Conservation (phyloP, 2,888 invertebrate species). For the Zeuzera pyrina region DNA sequence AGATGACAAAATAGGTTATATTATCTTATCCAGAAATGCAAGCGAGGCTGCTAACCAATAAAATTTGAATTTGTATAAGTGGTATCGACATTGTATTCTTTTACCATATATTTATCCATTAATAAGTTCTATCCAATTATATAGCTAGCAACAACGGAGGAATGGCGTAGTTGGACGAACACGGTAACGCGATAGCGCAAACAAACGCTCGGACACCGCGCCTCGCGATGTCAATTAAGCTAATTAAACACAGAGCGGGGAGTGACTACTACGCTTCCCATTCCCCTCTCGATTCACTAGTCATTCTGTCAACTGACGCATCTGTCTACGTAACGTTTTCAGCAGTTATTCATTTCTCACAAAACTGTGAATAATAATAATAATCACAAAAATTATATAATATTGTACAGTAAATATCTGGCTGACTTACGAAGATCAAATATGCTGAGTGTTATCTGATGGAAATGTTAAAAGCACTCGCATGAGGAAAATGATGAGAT, state of each 20-base stretch:
- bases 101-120: no score
- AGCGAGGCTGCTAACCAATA: no score
- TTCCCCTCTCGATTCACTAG: constrained; percentile 30
- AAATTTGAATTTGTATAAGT: background rate
- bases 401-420: no score
- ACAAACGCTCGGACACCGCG: constrained; percentile 69
- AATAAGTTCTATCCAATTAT: no score
- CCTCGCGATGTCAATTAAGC: constrained; percentile 71
- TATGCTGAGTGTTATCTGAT: no score
- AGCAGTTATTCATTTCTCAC: constrained; percentile 42
- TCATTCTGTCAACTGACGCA: constrained; percentile 45
- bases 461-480: no score
- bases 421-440: no score
- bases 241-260: constrained; percentile 67
- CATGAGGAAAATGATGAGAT: no score
- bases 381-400: no score
- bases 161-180: constrained; percentile 24
- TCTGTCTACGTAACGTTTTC: constrained; percentile 21
- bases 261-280: constrained; percentile 33
- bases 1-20: no score
- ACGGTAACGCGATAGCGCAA: constrained; percentile 64
- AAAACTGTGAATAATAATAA: no score
- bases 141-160: no score
- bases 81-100: background rate
- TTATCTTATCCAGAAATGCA: constrained; percentile 2